phyloP scores from a whole-genome alignment of 2,113 vertebrate genomes.

The Salvelinus namaycush region DNA sequence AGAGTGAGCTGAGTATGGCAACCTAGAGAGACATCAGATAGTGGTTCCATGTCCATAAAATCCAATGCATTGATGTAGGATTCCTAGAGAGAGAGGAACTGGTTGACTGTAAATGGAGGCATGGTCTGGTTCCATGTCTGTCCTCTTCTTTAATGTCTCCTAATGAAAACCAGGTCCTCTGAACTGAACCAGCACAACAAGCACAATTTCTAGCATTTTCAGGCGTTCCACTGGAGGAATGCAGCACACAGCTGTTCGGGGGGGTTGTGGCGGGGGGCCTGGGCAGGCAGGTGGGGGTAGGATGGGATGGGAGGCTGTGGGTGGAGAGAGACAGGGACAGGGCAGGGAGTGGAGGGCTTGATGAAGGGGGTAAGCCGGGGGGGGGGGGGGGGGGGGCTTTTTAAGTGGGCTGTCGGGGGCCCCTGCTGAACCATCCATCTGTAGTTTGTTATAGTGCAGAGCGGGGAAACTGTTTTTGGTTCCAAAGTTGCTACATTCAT shows the following conservation, averaged over 20 bases:
- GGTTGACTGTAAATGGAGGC: slow-evolving; percentile 12
- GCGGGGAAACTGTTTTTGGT: slow-evolving; percentile 26
- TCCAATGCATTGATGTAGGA: no score
- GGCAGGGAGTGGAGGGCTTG: slow-evolving; percentile 12
- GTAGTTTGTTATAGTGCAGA: slow-evolving; percentile 49
- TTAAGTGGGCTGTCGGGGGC: background rate
- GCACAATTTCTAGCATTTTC: slow-evolving; percentile 67
- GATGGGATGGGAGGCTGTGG: no score
- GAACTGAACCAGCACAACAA: slow-evolving; percentile 60
- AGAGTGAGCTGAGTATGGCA: slow-evolving; percentile 32
- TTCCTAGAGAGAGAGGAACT: no score
- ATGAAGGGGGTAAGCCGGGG: no score
- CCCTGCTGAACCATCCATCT: slow-evolving; percentile 58
- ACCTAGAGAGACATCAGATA: background rate
- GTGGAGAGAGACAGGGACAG: slow-evolving; percentile 18
- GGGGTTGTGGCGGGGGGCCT: slow-evolving; percentile 36
- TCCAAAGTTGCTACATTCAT: slow-evolving; percentile 22
- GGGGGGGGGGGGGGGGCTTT: slow-evolving; percentile 33
- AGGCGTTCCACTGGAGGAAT: slow-evolving; percentile 60
- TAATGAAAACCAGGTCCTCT: slow-evolving; percentile 69
- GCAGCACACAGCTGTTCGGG: slow-evolving; percentile 66
- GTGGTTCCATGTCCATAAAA: no score
- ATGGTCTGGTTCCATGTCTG: slow-evolving; percentile 55
- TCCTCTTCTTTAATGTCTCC: slow-evolving; percentile 56
- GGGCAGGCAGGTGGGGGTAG: slow-evolving; percentile 52